Evolutionary conservation across 2,113 vertebrate genomes (phyloP).

Genomic region (Octodon degus): DNA sequence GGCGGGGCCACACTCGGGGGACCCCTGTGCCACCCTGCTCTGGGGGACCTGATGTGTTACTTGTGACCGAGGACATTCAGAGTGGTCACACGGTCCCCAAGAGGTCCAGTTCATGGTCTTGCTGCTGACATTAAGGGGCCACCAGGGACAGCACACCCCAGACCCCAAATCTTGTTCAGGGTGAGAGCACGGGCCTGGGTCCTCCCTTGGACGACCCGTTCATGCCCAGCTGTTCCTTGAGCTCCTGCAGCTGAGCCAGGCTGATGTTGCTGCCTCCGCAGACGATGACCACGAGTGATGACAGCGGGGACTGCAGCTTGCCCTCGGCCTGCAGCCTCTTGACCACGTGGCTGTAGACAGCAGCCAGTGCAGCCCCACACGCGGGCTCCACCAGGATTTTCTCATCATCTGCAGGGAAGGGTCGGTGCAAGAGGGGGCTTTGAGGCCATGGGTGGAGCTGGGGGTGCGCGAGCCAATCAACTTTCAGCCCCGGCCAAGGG

Average conservation of each 20-base stretch:
- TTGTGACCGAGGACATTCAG: not conserved
- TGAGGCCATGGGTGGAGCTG: accelerated
- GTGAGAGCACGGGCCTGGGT: not conserved
- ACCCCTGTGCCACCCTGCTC: not conserved
- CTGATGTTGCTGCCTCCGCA: constrained; percentile 94
- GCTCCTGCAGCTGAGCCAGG: constrained; percentile 87
- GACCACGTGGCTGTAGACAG: constrained; percentile 87
- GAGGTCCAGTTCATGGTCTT: not conserved
- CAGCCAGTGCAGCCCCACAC: constrained; percentile 91
- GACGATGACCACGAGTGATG: constrained; percentile 90
- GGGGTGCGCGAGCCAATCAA: accelerated
- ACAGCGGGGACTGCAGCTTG: constrained; percentile 83
- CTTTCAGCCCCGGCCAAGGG: not conserved
- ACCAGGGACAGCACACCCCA: not conserved
- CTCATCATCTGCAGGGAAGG: constrained; percentile 89
- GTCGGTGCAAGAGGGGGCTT: accelerated
- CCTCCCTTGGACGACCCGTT: not conserved
- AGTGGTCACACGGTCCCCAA: accelerated
- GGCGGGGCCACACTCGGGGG: accelerated
- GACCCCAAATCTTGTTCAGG: not conserved
- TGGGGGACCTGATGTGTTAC: not conserved
- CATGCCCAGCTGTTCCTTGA: constrained; percentile 89
- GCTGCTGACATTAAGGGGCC: not conserved
- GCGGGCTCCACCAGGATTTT: constrained; percentile 93
- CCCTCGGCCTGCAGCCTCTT: constrained; percentile 86